Evolutionary conservation across 2,113 vertebrate species (phyloP).

Genomic region (Octodon degus): DNA sequence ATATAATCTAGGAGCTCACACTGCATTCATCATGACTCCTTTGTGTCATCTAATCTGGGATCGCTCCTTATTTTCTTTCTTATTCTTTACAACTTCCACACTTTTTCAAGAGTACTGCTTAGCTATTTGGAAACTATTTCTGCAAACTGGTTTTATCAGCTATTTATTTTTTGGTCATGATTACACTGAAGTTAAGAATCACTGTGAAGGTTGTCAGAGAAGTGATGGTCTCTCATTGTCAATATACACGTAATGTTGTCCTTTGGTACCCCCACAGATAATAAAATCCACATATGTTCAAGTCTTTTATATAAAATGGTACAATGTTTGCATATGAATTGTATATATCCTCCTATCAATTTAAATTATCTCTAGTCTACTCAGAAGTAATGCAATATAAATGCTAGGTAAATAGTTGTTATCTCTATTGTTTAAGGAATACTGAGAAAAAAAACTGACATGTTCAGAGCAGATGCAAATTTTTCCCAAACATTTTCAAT

Average conservation of each 20-base stretch:
- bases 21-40: neutral
- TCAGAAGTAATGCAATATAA: neutral
- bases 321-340: neutral
- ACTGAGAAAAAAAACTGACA: neutral
- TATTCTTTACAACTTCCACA: neutral
- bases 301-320: neutral
- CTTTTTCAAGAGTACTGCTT: neutral
- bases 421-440: neutral
- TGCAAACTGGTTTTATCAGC: neutral
- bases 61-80: neutral
- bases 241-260: neutral
- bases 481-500: neutral
- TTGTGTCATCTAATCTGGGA: fast-evolving
- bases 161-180: neutral
- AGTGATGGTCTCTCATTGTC: neutral
- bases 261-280: neutral
- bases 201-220: neutral
- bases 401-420: neutral
- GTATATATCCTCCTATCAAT: neutral
- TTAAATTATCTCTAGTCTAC: neutral
- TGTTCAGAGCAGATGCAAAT: neutral
- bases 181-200: neutral
- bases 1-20: neutral
- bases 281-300: neutral
- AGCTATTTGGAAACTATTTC: neutral